Evolutionary conservation across 2,888 invertebrate species (phyloP).

Genomic region (Cetonia aurata): DNA sequence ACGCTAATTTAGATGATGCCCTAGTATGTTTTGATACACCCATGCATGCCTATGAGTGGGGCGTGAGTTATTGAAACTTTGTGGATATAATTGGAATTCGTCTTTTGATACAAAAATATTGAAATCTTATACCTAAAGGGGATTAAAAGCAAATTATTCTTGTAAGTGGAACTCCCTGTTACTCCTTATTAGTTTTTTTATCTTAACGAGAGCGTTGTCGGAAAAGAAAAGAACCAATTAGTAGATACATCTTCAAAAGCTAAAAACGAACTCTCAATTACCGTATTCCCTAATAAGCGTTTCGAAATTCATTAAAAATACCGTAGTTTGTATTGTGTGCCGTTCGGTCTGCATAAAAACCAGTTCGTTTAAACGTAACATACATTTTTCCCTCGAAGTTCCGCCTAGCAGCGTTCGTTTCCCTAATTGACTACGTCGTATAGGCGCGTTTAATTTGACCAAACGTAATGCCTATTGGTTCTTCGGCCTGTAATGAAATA

Average conservation of each 20-base stretch:
- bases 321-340: slow-evolving; percentile 13
- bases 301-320: slow-evolving; percentile 22
- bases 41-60: too few relatives aligned
- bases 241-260: too few relatives aligned
- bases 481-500: slow-evolving; percentile 21
- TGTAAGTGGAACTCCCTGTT: too few relatives aligned
- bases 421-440: slow-evolving; percentile 23
- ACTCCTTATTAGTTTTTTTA: too few relatives aligned
- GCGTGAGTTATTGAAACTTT: too few relatives aligned
- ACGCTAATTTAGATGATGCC: slow-evolving; percentile 5
- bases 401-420: slow-evolving; percentile 9
- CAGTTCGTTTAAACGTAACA: slow-evolving; percentile 12
- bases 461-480: slow-evolving; percentile 28
- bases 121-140: too few relatives aligned
- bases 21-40: background rate
- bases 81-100: too few relatives aligned
- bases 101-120: too few relatives aligned
- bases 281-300: slow-evolving; percentile 2
- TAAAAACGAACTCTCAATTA: slow-evolving; percentile 13
- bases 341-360: background rate
- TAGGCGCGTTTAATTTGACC: slow-evolving; percentile 11
- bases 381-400: background rate
- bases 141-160: too few relatives aligned
- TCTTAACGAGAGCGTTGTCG: too few relatives aligned
- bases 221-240: too few relatives aligned